A percentile compares a stretch with the other conserved stretches of the same genome.
Evolutionary conservation across 2,113 vertebrate genomes (phyloP).

Genomic region (Phalacrocorax aristotelis): DNA sequence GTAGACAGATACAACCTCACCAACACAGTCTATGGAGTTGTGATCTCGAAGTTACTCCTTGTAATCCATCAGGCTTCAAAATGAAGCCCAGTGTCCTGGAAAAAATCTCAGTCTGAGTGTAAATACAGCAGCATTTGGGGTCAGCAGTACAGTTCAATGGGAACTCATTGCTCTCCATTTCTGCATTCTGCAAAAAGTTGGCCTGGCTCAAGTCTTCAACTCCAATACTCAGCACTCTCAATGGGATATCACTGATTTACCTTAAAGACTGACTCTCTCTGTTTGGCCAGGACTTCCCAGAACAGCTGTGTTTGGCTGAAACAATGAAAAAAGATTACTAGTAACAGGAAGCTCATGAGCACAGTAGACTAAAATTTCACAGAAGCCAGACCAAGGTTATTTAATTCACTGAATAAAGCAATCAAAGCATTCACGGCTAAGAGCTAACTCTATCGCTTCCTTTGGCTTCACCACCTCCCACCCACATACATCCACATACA

Average conservation of each 20-base stretch:
- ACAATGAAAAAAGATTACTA: slow-evolving; percentile 3
- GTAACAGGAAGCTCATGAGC: background rate
- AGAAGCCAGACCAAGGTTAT: background rate
- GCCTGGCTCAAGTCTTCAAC: background rate
- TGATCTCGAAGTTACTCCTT: background rate
- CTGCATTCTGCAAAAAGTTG: background rate
- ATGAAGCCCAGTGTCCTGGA: background rate
- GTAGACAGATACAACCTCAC: background rate
- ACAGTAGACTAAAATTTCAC: slow-evolving; percentile 3
- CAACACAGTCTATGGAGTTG: background rate
- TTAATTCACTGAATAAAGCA: slow-evolving; percentile 10
- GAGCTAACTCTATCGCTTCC: background rate
- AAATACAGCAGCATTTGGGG: background rate
- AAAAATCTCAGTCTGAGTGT: background rate
- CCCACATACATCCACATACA: background rate
- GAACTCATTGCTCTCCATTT: background rate
- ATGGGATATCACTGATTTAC: background rate
- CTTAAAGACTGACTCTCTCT: background rate
- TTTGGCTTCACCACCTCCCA: slow-evolving; percentile 29
- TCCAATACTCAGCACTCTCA: background rate
- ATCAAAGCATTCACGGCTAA: background rate
- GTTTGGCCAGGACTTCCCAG: background rate
- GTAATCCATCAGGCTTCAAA: background rate
- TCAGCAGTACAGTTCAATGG: background rate
- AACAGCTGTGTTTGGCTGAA: slow-evolving; percentile 39